A percentile compares a stretch with the other conserved stretches of the same genome.
Conservation (phyloP, 2,113 vertebrate genomes). For the Dicerorhinus sumatrensis region DNA sequence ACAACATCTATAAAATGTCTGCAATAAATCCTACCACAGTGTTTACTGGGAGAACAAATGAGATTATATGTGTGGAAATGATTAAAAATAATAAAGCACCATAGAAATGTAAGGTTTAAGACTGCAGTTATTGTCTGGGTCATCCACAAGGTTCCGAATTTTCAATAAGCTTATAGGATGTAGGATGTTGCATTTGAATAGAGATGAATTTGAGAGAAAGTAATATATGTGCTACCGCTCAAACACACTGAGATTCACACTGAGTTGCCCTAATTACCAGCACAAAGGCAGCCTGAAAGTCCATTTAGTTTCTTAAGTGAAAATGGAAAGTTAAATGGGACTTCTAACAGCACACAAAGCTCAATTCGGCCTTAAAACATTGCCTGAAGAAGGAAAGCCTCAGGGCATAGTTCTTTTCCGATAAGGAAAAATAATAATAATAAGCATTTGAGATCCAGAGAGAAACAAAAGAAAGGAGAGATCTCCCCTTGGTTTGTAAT, state of each 20-base stretch:
- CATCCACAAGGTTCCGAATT: not conserved
- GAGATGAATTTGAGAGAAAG: conserved; percentile 32
- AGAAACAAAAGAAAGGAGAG: not conserved
- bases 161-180: not conserved
- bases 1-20: not conserved
- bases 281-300: not conserved
- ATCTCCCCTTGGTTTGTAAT: not conserved
- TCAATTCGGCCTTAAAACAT: conserved; percentile 46
- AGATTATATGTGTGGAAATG: not conserved
- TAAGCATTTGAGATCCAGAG: not conserved
- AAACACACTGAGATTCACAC: not conserved
- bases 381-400: not conserved
- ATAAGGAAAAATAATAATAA: not conserved
- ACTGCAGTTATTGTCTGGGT: not conserved
- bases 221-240: not conserved
- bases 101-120: not conserved
- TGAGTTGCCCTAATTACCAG: conserved; percentile 37
- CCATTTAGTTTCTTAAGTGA: conserved; percentile 38
- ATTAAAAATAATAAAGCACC: conserved; percentile 5
- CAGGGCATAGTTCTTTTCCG: not conserved
- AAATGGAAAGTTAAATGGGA: conserved; percentile 58
- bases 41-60: not conserved
- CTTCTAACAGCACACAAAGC: conserved; percentile 59
- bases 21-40: not conserved
- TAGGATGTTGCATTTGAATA: not conserved